Evolutionary conservation across 1,140 invertebrate genomes (phyloP).

Genomic region (Dreissena polymorpha): DNA sequence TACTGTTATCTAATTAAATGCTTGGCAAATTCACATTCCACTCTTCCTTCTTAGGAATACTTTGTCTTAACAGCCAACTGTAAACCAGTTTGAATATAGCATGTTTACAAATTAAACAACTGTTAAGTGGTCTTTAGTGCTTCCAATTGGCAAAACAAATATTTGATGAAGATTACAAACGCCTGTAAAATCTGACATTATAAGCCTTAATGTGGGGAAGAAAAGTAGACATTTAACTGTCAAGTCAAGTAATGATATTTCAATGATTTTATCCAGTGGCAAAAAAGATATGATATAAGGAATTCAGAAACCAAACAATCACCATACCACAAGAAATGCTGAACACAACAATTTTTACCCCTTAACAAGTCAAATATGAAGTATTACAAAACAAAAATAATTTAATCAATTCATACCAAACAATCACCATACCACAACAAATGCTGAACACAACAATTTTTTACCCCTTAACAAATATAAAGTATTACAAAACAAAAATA

Average conservation of each 20-base stretch:
- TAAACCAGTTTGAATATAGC: background rate
- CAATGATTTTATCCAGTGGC: background rate
- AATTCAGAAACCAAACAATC: background rate
- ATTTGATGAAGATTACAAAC: slow-evolving; percentile 2
- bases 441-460: too few species aligned
- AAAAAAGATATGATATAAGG: background rate
- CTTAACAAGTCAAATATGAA: too few species aligned
- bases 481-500: too few species aligned
- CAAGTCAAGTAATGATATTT: too few species aligned
- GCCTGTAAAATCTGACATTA: background rate
- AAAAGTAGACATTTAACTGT: background rate
- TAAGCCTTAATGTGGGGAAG: background rate
- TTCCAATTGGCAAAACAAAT: slow-evolving; percentile 4
- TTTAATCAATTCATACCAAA: too few species aligned
- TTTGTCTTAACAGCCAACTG: background rate
- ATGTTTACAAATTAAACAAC: background rate
- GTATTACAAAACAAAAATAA: too few species aligned
- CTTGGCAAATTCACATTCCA: background rate
- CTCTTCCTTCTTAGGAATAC: background rate
- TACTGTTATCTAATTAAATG: background rate
- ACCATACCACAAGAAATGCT: background rate
- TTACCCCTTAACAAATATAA: too few species aligned
- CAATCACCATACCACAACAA: too few species aligned
- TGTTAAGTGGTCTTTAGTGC: background rate
- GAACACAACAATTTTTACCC: too few species aligned